Evolutionary conservation across 2,797 vertebrate species (phyloP), one percentile per base, ranked within the genome.

Genomic region (Micropoecilia bifurca): DNA sequence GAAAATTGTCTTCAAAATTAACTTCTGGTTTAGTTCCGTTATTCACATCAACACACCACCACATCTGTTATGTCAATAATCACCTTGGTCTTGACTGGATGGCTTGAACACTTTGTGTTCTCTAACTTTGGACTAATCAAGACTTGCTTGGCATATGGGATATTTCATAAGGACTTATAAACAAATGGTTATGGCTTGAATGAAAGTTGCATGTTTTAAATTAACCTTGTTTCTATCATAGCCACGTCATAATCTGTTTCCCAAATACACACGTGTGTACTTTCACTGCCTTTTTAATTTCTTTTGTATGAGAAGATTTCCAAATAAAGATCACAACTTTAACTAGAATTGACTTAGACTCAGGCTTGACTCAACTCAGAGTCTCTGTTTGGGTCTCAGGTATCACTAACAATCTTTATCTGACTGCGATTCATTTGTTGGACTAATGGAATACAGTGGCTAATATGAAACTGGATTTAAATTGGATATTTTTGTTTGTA

Each of bases 41-140:
- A 39, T 66, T 68, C 18, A 41, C 33, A 22, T 25, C 20, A 68
- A 39, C 39, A 41, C 30, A 43, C n/a, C 61, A 20, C 14, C 28
- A 18, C 18, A 45, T 13, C 25, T 16, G 5, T 45, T 43, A 28
- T 45, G 63, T 71, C 41, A 45, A 45, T 43, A 45, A 45, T n/a
- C 41, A 71, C 13, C 68, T 46, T 18, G 25, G 4, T 71, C 25
- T 46, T 45, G 63, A 22, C 36, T 1, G 6, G 2, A 28, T 47
- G 20, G 50, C 57, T 33, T 16, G 1, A 59, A 71, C 46, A 69
- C 6, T 33, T 16, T 10, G 8, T 53, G 73, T 39, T 48, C 76
- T 81, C 75, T 80, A 74, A 55, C 79, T 87, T 85, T 88, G 85
- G 82, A 66, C 61, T 68, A 77, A 78, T 76, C 46, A 77, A 57